These are phyloP conservation scores for Marronus borbonicus DNA, from an alignment of 2,888 invertebrate genomes.

Conservation along the genomic window DNA sequence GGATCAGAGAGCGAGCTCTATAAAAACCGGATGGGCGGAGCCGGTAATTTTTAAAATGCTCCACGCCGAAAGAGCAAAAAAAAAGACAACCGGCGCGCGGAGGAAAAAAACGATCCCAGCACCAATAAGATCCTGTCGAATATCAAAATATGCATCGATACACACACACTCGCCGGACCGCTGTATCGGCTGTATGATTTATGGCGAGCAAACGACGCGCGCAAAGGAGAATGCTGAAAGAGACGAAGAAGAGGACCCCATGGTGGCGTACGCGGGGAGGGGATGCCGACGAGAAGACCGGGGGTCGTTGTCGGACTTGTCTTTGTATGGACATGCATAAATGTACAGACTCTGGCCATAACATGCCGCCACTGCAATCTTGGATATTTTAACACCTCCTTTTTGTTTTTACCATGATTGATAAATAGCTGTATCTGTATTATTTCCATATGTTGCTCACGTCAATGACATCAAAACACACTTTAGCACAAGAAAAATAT, in stretches of 20 bases:
- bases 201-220: slow-evolving; percentile 50
- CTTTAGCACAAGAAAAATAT: too few species aligned
- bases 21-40: slow-evolving; percentile 61
- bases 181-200: slow-evolving; percentile 56
- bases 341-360: not conserved
- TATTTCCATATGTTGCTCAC: too few species aligned
- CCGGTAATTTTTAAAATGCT: slow-evolving; percentile 62
- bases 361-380: too few species aligned
- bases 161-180: slow-evolving; percentile 54
- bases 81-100: not conserved
- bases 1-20: slow-evolving; percentile 31
- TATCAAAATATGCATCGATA: slow-evolving; percentile 67
- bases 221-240: slow-evolving; percentile 4
- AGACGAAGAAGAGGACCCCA: slow-evolving; percentile 3
- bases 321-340: slow-evolving; percentile 1
- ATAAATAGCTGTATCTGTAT: too few species aligned
- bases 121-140: slow-evolving; percentile 65
- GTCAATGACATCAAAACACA: too few species aligned
- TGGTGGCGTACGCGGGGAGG: not conserved
- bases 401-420: too few species aligned
- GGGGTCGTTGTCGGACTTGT: slow-evolving; percentile 4
- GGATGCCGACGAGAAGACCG: slow-evolving; percentile 6
- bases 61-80: slow-evolving; percentile 41
- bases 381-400: too few species aligned
- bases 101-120: slow-evolving; percentile 60